Percentiles rank a stretch among this genome's conserved stretches.
These are phyloP conservation scores for Cordilura impudica DNA, from an alignment of 2,888 invertebrate genomes.

Conservation along the genomic window DNA sequence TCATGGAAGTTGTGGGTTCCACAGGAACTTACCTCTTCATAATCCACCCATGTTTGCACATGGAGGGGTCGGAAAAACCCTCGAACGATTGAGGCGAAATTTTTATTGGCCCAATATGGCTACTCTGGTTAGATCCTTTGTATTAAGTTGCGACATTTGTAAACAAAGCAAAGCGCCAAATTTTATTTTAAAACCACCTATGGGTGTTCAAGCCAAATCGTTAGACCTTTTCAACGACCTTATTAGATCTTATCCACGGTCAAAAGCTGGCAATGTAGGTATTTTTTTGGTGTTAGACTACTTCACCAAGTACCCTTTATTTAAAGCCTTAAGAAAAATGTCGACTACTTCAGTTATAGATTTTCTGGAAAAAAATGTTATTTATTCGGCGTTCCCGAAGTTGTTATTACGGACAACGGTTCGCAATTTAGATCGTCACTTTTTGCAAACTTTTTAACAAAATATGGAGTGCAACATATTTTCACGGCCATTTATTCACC, in stretches of 20 bases:
- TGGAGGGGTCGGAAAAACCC: constrained; percentile 1
- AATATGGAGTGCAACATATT: constrained; percentile 46
- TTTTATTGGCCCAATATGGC: constrained; percentile 9
- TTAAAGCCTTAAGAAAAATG: constrained; percentile 19
- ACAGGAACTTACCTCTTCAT: neutral
- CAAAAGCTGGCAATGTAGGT: constrained; percentile 22
- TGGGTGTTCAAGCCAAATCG: neutral
- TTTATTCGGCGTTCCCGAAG: constrained; percentile 44
- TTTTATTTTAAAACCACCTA: neutral
- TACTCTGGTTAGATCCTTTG: neutral
- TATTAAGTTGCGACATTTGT: neutral
- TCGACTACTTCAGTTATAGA: constrained; percentile 1
- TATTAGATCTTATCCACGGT: constrained; percentile 52
- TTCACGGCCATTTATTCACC: constrained; percentile 48
- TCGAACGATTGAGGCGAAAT: neutral
- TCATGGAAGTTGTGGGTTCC: too few relatives aligned
- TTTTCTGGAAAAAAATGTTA: constrained; percentile 14
- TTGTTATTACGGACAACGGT: constrained; percentile 39
- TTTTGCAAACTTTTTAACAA: constrained; percentile 14
- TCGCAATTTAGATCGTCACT: constrained; percentile 27
- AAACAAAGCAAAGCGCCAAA: neutral
- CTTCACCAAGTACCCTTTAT: constrained; percentile 42
- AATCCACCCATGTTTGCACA: constrained; percentile 13
- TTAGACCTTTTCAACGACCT: constrained; percentile 47
- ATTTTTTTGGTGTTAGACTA: constrained; percentile 52